phyloP scores from a whole-genome alignment of 1,140 invertebrate species.

The Eupristina koningsbergeri region DNA sequence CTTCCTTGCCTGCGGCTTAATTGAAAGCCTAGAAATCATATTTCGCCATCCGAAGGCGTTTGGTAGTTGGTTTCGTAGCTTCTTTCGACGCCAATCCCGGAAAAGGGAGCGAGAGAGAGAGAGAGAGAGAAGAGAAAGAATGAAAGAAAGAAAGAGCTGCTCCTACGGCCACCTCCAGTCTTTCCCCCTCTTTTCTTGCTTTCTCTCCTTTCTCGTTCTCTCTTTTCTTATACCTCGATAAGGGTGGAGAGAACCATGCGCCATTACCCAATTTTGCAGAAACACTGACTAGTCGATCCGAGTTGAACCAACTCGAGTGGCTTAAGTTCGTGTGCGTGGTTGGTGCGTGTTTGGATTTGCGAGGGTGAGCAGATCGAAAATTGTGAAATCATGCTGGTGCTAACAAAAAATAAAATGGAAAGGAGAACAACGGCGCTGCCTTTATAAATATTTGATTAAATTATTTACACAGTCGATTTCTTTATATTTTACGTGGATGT shows the following conservation, averaged over 20 bases:
- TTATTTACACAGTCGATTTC: background rate
- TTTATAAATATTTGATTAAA: constrained; percentile 18
- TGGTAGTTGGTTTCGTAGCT: background rate
- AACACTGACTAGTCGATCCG: background rate
- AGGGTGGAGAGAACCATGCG: background rate
- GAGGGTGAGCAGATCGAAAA: constrained; percentile 27
- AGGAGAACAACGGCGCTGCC: constrained; percentile 9
- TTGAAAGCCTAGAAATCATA: constrained; percentile 62
- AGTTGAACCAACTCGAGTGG: too few relatives aligned
- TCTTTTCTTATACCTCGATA: too few relatives aligned
- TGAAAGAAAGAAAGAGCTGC: background rate
- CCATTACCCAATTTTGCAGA: constrained; percentile 41
- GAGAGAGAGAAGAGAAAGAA: background rate
- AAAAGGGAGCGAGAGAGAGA: background rate
- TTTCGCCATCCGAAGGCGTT: constrained; percentile 53
- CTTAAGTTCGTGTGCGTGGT: background rate
- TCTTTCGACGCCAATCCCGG: background rate
- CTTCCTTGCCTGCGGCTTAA: constrained; percentile 54
- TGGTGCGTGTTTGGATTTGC: background rate
- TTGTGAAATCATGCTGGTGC: constrained; percentile 17
- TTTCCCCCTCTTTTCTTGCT: constrained; percentile 21
- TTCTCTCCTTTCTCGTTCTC: constrained; percentile 3
- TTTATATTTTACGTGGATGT: background rate
- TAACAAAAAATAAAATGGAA: background rate
- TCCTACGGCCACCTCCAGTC: background rate